Evolutionary conservation across 2,797 vertebrate genomes (phyloP).

Genomic region (Lycodopsis pacificus): DNA sequence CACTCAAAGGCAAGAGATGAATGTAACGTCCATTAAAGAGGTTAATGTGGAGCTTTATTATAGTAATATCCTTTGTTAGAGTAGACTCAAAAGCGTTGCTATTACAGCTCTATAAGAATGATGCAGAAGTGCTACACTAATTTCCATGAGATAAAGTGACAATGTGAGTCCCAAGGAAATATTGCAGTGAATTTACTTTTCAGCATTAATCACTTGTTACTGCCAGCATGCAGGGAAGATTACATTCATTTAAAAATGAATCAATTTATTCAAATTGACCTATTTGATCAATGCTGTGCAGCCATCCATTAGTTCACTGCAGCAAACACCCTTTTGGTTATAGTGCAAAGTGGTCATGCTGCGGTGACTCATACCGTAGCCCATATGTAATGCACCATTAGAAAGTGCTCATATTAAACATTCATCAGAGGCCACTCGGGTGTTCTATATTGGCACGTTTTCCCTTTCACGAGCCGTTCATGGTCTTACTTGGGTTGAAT

Average conservation of each 20-base stretch:
- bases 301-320: constrained; percentile 15
- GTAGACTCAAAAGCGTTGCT: background rate
- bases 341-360: constrained; percentile 41
- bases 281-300: background rate
- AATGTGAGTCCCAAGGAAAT: constrained; percentile 2
- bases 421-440: constrained; percentile 50
- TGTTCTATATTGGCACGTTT: constrained; percentile 5
- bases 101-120: background rate
- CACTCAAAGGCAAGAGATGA: background rate
- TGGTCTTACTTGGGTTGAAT: constrained; percentile 35
- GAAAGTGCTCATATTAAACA: constrained; percentile 56
- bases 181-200: constrained; percentile 3
- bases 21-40: background rate
- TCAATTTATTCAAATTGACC: background rate
- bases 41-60: constrained; percentile 1
- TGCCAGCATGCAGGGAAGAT: background rate
- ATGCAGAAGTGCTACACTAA: background rate
- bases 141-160: background rate
- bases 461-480: constrained; percentile 20
- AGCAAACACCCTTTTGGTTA: constrained; percentile 15
- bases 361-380: constrained; percentile 38
- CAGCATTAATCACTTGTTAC: constrained; percentile 25
- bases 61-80: background rate
- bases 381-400: constrained; percentile 57
- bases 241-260: background rate